phyloP scores from a whole-genome alignment of 2,888 invertebrate species.

The Xylocampa areola region DNA sequence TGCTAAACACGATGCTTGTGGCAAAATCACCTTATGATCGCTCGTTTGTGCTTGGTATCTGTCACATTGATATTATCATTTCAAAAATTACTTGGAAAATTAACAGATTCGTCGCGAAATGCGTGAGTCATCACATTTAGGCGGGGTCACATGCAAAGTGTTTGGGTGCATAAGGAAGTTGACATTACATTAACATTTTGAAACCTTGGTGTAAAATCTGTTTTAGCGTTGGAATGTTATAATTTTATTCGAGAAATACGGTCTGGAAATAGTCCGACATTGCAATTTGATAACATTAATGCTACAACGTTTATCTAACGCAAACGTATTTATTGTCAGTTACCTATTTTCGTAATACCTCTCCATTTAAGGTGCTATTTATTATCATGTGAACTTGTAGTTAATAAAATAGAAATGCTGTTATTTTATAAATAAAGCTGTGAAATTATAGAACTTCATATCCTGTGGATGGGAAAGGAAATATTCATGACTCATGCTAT shows the following conservation, averaged over 20 bases:
- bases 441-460: neutral
- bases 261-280: slow-evolving; percentile 12
- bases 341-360: slow-evolving; percentile 30
- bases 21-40: no score
- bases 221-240: slow-evolving; percentile 30
- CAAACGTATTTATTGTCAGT: slow-evolving; percentile 22
- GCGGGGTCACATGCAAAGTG: slow-evolving; percentile 33
- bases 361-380: slow-evolving; percentile 23
- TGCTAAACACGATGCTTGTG: no score
- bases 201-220: slow-evolving; percentile 41
- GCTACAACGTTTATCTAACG: slow-evolving; percentile 16
- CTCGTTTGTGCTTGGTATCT: no score
- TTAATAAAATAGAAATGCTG: no score
- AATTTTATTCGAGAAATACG: slow-evolving; percentile 22
- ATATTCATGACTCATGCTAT: neutral
- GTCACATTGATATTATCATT: no score
- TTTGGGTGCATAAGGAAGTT: slow-evolving; percentile 56
- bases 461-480: neutral
- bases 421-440: neutral
- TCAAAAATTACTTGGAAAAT: slow-evolving; percentile 9
- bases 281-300: slow-evolving; percentile 11
- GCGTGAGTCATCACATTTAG: slow-evolving; percentile 40
- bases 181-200: slow-evolving; percentile 39
- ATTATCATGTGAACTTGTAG: slow-evolving; percentile 5
- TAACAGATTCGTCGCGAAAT: slow-evolving; percentile 8